Evolutionary conservation across 2,888 invertebrate species (phyloP).

Genomic region (Thymelicus lineola): DNA sequence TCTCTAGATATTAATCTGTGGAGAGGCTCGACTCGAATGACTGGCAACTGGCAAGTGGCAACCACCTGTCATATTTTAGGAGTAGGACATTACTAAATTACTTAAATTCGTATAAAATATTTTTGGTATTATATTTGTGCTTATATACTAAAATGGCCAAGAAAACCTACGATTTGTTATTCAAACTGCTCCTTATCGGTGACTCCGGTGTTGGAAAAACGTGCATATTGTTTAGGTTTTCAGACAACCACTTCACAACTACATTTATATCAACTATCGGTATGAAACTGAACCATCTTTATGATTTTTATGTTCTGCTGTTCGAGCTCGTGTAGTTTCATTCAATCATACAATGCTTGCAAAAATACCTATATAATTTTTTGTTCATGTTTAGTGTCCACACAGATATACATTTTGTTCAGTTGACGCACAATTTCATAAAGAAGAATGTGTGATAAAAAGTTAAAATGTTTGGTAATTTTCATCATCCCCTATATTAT

Average conservation of each 20-base stretch:
- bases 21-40: constrained; percentile 8
- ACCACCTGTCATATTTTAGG: constrained; percentile 45
- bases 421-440: background rate
- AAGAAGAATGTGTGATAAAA: background rate
- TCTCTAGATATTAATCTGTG: background rate
- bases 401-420: background rate
- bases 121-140: constrained; percentile 47
- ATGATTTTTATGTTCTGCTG: constrained; percentile 44
- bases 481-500: background rate
- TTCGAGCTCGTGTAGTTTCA: background rate
- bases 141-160: constrained; percentile 90
- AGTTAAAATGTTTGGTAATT: background rate
- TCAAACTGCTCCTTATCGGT: constrained; percentile 96
- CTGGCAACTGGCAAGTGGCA: constrained; percentile 12
- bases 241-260: constrained; percentile 97
- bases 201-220: constrained; percentile 98
- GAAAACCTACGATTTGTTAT: constrained; percentile 97
- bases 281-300: constrained; percentile 73
- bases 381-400: background rate
- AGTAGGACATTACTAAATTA: background rate
- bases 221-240: constrained; percentile 96
- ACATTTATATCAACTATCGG: constrained; percentile 98
- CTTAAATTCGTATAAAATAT: constrained; percentile 54
- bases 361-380: background rate
- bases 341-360: background rate